Evolutionary conservation across 2,888 invertebrate genomes (phyloP).

Genomic region (Isoperla grammatica): DNA sequence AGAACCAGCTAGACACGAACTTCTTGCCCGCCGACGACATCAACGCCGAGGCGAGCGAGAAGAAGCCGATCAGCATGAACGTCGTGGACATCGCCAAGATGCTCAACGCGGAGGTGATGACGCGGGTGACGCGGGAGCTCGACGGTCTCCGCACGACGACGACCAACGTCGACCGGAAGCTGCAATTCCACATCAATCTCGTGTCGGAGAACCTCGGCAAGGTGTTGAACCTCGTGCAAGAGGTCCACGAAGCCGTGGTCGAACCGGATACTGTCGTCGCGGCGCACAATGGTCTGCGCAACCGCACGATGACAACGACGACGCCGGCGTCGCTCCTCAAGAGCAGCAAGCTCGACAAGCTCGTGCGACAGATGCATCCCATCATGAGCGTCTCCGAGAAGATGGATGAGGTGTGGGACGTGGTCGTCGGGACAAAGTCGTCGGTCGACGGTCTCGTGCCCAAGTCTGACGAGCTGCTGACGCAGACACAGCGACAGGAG

Average conservation of each 20-base stretch:
- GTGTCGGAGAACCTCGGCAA: conserved; percentile 77
- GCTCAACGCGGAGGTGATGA: conserved; percentile 73
- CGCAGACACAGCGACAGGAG: conserved; percentile 81
- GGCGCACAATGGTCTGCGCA: conserved; percentile 37
- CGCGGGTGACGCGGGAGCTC: conserved; percentile 73
- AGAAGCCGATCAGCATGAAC: conserved; percentile 78
- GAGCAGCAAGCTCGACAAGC: conserved; percentile 70
- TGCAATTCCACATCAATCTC: conserved; percentile 78
- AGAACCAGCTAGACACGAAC: conserved; percentile 78
- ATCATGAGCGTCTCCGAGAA: conserved; percentile 82
- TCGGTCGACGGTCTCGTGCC: conserved; percentile 81
- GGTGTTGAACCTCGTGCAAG: conserved; percentile 70
- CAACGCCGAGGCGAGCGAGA: conserved; percentile 81
- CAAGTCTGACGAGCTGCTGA: conserved; percentile 77
- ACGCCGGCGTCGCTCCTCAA: conserved; percentile 51
- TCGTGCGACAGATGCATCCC: conserved; percentile 76
- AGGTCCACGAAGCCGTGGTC: conserved; percentile 77
- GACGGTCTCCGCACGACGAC: conserved; percentile 73
- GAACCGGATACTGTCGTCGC: conserved; percentile 50
- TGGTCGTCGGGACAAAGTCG: conserved; percentile 82
- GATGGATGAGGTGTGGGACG: conserved; percentile 89
- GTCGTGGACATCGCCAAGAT: conserved; percentile 77
- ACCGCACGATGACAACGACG: conserved; percentile 48
- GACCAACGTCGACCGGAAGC: conserved; percentile 69
- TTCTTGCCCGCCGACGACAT: conserved; percentile 75